Base-by-base conservation (phyloP, 2,797 vertebrate genomes). In the Acanthornis magna region DNA sequence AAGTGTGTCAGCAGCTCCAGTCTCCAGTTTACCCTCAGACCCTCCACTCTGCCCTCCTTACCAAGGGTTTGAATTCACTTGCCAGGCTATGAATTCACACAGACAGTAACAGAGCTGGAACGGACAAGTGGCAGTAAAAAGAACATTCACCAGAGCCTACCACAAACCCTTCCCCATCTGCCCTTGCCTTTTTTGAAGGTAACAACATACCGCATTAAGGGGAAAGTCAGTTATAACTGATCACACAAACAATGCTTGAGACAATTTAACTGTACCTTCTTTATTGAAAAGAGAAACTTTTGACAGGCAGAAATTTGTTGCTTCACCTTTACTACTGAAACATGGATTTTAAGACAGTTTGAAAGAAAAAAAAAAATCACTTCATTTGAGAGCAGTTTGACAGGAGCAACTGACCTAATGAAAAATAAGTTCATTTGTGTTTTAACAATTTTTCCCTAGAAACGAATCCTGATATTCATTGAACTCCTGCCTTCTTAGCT, bases 51-150 rank as follows among this genome's bases (percentile, higher is more conserved):
- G 29, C 21, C 34, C 32, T 80, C 42, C 32, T 53, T 13, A 40
- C n/a, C 2, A 1, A 42, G 12, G 32, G 21, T 5, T 18, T 2
- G 2, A 25, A 21, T 25, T 68, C 53, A 73, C 20, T 1, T 14
- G 34, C 13, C 48, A 55, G 34, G 38, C 42, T 75, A 5, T 22
- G 57, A 61, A 84, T 50, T n/a, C 5, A 2, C 71, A 72, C 7
- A 55, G 26, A 11, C 25, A 55, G 42, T 38, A 62, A 50, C 23
- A 18, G n/a, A 85, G 50, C 60, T 83, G 20, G 21, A 82, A 78
- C 4, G 42, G 22, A 62, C 26, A 66, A 78, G 43, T 0, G 3
- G 25, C 30, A 89, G 10, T 11, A 78, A 50, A 0, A 1, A 20
- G 11, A 92, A 62, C 20, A 22, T 20, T 38, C 45, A 45, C 40